Evolutionary conservation across 2,888 invertebrate species (phyloP).

Genomic region (Pomacea canaliculata): DNA sequence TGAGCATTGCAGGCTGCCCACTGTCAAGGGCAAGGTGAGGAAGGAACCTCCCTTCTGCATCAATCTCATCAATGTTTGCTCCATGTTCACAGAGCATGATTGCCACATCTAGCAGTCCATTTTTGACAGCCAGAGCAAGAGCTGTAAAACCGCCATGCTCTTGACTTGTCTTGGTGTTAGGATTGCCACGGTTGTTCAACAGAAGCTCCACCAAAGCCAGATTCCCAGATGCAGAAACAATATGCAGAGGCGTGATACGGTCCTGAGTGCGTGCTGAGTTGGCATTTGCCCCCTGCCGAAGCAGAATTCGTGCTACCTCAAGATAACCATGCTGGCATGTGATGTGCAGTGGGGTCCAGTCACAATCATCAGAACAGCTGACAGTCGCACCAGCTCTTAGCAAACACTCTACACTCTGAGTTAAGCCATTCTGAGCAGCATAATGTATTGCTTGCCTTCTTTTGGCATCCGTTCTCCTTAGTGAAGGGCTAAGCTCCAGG

Average conservation of each 20-base stretch:
- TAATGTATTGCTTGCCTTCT: slow-evolving; percentile 42
- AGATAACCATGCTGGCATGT: slow-evolving; percentile 16
- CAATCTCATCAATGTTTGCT: slow-evolving; percentile 28
- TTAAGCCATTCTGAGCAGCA: slow-evolving; percentile 41
- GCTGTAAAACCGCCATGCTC: slow-evolving; percentile 24
- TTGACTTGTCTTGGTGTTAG: background rate
- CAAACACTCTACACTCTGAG: slow-evolving; percentile 32
- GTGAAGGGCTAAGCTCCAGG: slow-evolving; percentile 26
- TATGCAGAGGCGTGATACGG: slow-evolving; percentile 30
- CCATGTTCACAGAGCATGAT: slow-evolving; percentile 36
- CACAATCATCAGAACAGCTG: slow-evolving; percentile 37
- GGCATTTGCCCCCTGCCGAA: slow-evolving; percentile 8
- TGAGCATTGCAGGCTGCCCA: background rate
- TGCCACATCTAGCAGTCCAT: slow-evolving; percentile 29
- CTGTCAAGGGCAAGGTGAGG: slow-evolving; percentile 9
- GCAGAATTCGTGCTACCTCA: background rate
- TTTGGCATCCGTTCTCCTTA: slow-evolving; percentile 32
- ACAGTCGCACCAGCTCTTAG: slow-evolving; percentile 43
- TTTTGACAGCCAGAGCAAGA: slow-evolving; percentile 29
- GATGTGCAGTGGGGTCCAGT: slow-evolving; percentile 45
- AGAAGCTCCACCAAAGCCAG: slow-evolving; percentile 21
- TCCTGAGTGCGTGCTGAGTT: slow-evolving; percentile 28
- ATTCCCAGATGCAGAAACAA: slow-evolving; percentile 21
- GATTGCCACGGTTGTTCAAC: slow-evolving; percentile 11
- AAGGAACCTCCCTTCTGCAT: slow-evolving; percentile 3